These are phyloP conservation scores for Ormyrus rosae DNA, from an alignment of 2,888 invertebrate genomes.

Conservation along the genomic window DNA sequence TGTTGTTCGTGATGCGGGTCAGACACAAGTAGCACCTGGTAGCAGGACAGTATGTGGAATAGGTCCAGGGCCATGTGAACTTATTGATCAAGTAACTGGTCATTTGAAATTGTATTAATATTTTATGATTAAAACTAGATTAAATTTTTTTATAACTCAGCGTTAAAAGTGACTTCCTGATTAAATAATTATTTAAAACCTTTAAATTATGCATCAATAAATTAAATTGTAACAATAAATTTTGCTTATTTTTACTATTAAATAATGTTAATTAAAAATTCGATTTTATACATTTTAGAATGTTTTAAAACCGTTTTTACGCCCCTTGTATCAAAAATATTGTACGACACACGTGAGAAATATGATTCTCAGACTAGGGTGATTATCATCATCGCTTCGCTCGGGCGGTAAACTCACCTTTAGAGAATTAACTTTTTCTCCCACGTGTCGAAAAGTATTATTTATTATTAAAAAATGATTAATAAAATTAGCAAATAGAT, in stretches of 20 bases:
- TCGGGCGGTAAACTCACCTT: too few species aligned
- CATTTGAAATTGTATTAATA: conserved; percentile 89
- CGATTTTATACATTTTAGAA: too few species aligned
- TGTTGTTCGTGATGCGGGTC: conserved; percentile 92
- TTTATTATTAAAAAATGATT: conserved; percentile 36
- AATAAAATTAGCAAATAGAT: conserved; percentile 6
- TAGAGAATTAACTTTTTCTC: too few species aligned
- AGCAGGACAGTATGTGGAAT: conserved; percentile 93
- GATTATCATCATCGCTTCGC: too few species aligned
- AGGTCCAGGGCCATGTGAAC: conserved; percentile 89
- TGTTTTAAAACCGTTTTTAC: too few species aligned
- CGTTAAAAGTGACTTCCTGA: not conserved
- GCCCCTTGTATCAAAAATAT: too few species aligned
- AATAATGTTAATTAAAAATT: not conserved
- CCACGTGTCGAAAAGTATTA: not conserved
- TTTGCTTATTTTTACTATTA: not conserved
- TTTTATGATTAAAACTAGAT: conserved; percentile 44
- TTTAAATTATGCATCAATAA: not conserved
- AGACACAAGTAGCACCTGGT: conserved; percentile 93
- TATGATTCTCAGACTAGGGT: too few species aligned
- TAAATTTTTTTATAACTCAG: conserved; percentile 41
- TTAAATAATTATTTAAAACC: not conserved
- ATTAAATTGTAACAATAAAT: not conserved
- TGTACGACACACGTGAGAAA: too few species aligned
- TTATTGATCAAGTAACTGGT: conserved; percentile 90